Conservation (phyloP, 2,888 invertebrate species). For the Athripsodes cinereus region DNA sequence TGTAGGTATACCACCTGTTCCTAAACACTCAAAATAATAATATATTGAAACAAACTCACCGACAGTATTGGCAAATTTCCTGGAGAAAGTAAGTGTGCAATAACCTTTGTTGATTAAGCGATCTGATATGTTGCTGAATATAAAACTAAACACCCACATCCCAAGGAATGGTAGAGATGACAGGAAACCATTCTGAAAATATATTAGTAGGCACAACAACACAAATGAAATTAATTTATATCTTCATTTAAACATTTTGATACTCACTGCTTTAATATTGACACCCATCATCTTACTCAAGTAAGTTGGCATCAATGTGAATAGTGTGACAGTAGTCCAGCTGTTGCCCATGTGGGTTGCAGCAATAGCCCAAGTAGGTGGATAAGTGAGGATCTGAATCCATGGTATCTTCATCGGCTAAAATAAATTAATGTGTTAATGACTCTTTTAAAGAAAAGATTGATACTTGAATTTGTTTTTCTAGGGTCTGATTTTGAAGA, state of each 20-base stretch:
- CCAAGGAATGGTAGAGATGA: constrained; percentile 68
- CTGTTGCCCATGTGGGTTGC: constrained; percentile 51
- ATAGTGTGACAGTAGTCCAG: constrained; percentile 65
- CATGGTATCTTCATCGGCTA: constrained; percentile 42
- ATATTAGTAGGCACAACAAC: too few relatives aligned
- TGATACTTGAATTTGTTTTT: too few relatives aligned
- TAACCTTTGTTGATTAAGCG: constrained; percentile 48
- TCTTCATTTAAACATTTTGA: background rate
- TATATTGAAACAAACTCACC: constrained; percentile 38
- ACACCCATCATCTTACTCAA: constrained; percentile 67
- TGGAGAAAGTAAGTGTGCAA: constrained; percentile 47
- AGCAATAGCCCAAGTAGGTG: constrained; percentile 48
- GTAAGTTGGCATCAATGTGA: constrained; percentile 77
- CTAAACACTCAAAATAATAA: too few relatives aligned
- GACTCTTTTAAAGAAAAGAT: too few relatives aligned
- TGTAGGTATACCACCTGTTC: too few relatives aligned
- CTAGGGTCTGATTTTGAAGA: too few relatives aligned
- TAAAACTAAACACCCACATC: constrained; percentile 65
- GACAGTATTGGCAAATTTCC: constrained; percentile 63
- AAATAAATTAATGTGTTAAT: too few relatives aligned
- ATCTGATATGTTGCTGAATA: constrained; percentile 63
- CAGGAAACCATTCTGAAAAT: constrained; percentile 58
- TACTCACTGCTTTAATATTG: constrained; percentile 60
- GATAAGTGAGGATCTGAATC: constrained; percentile 47
- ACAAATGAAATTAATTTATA: too few relatives aligned